Percentiles rank a stretch among this genome's conserved stretches.
Conservation (phyloP, 2,888 invertebrate species). For the Adelognathus sp. region DNA sequence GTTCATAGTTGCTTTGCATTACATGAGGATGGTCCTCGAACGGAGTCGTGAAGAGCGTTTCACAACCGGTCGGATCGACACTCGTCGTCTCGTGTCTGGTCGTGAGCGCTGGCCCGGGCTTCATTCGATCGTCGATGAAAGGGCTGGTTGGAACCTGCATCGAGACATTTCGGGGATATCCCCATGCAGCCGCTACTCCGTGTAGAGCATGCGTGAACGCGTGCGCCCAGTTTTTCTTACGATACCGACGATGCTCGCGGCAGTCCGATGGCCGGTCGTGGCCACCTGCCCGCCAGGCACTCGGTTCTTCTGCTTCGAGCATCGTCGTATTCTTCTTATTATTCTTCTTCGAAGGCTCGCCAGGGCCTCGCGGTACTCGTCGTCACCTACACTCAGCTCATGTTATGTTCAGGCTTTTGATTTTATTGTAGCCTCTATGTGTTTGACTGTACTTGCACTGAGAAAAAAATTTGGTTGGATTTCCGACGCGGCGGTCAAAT, state of each 20-base stretch:
- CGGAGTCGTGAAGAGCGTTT: neutral
- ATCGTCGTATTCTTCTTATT: constrained; percentile 5
- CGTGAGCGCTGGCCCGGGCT: constrained; percentile 16
- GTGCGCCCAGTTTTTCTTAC: constrained; percentile 25
- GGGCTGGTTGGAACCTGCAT: constrained; percentile 56
- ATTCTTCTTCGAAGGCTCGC: constrained; percentile 4
- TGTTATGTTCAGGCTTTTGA: no score
- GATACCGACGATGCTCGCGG: constrained; percentile 8
- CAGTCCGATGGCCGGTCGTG: constrained; percentile 39
- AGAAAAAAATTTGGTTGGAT: no score
- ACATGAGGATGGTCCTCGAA: neutral
- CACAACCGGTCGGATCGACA: constrained; percentile 45
- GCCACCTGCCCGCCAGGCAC: constrained; percentile 51
- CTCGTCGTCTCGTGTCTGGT: constrained; percentile 9
- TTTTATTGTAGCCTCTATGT: no score
- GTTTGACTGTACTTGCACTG: no score
- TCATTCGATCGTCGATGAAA: constrained; percentile 50
- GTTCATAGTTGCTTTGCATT: neutral
- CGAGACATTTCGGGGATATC: constrained; percentile 64
- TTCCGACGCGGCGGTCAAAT: no score
- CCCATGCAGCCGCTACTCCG: constrained; percentile 60
- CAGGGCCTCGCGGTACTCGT: neutral
- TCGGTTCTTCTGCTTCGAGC: constrained; percentile 16
- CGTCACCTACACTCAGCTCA: constrained; percentile 51
- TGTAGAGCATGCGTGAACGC: constrained; percentile 13